These are phyloP conservation scores for Myrmecophaga tridactyla DNA, from an alignment of 2,113 vertebrate species.

Conservation along the genomic window DNA sequence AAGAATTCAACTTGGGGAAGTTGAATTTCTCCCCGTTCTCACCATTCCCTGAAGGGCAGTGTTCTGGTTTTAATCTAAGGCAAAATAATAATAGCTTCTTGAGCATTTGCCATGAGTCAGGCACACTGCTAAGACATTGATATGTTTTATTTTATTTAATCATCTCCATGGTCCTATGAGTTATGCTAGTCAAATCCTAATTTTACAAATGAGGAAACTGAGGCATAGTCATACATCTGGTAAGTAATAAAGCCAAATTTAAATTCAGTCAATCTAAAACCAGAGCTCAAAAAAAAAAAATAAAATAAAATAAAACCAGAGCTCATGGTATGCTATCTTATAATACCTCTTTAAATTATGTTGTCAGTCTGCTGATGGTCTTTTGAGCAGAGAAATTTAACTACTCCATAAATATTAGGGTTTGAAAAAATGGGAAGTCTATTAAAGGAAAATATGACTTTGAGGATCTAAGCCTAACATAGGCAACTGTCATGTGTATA, in stretches of 20 bases:
- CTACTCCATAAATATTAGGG: background rate
- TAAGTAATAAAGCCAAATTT: slow-evolving; percentile 4
- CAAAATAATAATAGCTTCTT: background rate
- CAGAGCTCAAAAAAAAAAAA: no score
- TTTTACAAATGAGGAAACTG: background rate
- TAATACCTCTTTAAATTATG: background rate
- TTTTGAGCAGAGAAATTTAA: background rate
- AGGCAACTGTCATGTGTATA: background rate
- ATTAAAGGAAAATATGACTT: background rate
- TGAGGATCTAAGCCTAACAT: background rate
- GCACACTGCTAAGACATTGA: background rate
- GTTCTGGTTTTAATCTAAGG: no score
- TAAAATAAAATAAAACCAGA: no score
- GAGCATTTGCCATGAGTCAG: background rate
- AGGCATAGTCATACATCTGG: background rate
- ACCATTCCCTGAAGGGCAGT: no score
- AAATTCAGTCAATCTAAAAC: background rate
- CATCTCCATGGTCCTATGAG: background rate
- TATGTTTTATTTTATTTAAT: background rate
- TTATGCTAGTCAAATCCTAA: background rate
- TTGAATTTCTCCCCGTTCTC: no score
- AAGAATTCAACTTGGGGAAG: no score
- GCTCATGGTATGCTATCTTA: background rate
- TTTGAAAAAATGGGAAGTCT: background rate
- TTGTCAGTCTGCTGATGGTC: background rate